Base-by-base conservation (phyloP, 2,113 vertebrate genomes). In the Gadus chalcogrammus region DNA sequence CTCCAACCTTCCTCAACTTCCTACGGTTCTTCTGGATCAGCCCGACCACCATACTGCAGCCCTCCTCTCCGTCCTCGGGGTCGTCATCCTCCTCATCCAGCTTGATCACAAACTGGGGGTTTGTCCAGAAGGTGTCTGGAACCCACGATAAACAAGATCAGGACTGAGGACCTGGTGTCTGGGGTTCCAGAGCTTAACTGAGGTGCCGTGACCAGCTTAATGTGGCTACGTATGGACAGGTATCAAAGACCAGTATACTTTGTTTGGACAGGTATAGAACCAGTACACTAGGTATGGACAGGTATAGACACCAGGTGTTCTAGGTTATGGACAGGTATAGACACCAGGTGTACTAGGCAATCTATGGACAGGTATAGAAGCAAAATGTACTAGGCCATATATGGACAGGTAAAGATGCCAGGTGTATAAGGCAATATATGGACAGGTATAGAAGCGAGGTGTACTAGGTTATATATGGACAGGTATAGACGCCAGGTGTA, bases 21-120 rank as follows among this genome's bases (percentile, higher is more conserved):
- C 96, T 85, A 8, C 95, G 91, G 84, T 98, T 94, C 88, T 96
- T 97, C 92, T 97, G 96, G 74, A 97, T 95, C 77, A 98, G 91
- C 52, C 95, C 95, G 16, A 96, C 85, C 31, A 97, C 86, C 64
- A 97, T 91, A 79, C 93, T 96, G 87, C 95, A 97, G 73, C 93
- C 93, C 0, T 65, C 65, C 82, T 96, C 94, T 0, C 92, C 92
- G 0, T 95, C 93, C 0, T 92, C 90, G 0, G 93, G 92, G 77
- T 97, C 94, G 20, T 95, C 94, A 0, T 97, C 95, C 69, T 94
- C 94, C 64, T 97, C 94, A 0, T 95, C 88, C 87, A 97, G 88
- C 74, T 89, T 91, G 79, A 97, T 92, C 63, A 94, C 79, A 73
- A 93, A 97, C 82, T 97, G 95, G 0, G 95, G 95, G 66, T 97